Conservation (phyloP, 2,888 invertebrate species). For the Doris montereyensis region DNA sequence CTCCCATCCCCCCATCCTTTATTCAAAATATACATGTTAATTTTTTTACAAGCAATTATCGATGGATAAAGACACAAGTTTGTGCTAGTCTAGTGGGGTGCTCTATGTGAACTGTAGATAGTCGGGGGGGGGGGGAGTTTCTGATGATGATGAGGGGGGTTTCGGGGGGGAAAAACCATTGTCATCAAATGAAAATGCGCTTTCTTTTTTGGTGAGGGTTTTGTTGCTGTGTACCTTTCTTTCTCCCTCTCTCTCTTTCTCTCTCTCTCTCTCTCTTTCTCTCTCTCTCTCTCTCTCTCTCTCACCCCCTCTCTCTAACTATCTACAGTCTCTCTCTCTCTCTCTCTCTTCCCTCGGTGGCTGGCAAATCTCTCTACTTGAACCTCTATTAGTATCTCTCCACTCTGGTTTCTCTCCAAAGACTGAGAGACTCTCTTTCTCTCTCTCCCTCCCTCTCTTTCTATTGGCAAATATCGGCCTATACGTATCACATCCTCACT, state of each 20-base stretch:
- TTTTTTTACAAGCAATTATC: too few species aligned
- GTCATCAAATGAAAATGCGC: background rate
- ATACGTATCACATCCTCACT: too few species aligned
- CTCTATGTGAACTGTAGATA: background rate
- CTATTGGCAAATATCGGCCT: too few species aligned
- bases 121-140: background rate
- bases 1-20: too few species aligned
- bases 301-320: background rate
- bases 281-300: constrained; percentile 11
- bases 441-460: too few species aligned
- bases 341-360: background rate
- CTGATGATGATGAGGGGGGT: background rate
- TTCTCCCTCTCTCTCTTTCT: background rate
- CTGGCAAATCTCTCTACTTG: background rate
- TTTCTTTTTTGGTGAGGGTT: too few species aligned
- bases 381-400: background rate
- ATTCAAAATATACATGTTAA: too few species aligned
- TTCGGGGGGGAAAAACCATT: background rate
- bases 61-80: background rate
- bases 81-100: too few species aligned
- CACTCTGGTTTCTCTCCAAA: background rate
- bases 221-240: too few species aligned
- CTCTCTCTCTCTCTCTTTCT: background rate
- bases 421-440: background rate
- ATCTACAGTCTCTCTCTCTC: background rate